Evolutionary conservation across 2,113 vertebrate genomes (phyloP).

Genomic region (Numenius arquata): DNA sequence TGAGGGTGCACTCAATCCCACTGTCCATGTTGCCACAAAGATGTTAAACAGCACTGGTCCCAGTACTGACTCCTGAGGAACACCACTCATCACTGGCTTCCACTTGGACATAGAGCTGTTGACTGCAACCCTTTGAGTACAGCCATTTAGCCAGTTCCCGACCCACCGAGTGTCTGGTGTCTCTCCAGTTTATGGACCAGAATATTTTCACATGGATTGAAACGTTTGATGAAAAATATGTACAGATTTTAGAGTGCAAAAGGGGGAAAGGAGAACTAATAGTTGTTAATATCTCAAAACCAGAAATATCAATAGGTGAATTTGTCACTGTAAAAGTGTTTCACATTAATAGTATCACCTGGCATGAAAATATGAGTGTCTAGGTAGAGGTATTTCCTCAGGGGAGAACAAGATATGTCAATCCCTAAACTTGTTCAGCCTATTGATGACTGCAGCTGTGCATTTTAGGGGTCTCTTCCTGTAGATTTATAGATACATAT

Average conservation of each 20-base stretch:
- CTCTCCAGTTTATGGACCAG: too few relatives aligned
- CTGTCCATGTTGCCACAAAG: too few relatives aligned
- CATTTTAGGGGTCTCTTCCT: neutral
- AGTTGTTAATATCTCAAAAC: neutral
- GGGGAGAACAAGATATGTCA: neutral
- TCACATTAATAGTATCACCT: neutral
- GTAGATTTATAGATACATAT: neutral
- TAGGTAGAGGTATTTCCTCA: neutral
- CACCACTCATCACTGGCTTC: too few relatives aligned
- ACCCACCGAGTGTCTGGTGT: too few relatives aligned
- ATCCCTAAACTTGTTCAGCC: accelerated
- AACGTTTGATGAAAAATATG: neutral
- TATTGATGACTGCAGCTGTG: neutral
- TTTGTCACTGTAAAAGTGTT: neutral
- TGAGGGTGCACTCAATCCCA: too few relatives aligned
- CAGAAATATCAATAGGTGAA: neutral
- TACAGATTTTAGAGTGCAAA: neutral
- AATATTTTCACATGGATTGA: neutral
- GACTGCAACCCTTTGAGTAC: too few relatives aligned
- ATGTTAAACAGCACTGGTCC: too few relatives aligned
- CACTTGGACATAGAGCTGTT: too few relatives aligned
- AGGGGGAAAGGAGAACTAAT: neutral
- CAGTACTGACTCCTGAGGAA: too few relatives aligned
- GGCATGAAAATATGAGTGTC: neutral
- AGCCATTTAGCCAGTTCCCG: too few relatives aligned